Conservation (phyloP, 2,797 vertebrate species). For the Coregonus suidteri region DNA sequence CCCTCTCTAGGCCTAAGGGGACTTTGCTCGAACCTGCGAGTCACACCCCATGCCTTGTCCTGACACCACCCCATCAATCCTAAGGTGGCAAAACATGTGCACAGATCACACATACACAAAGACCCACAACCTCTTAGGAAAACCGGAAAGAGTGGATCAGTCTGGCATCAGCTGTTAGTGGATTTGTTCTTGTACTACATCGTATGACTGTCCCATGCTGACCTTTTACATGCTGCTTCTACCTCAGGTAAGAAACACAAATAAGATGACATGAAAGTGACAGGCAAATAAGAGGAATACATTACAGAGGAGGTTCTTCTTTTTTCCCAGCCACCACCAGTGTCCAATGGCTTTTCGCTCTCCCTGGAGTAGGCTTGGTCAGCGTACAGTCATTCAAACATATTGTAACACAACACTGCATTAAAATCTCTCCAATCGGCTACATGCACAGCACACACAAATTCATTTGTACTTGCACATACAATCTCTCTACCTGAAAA, state of each 20-base stretch:
- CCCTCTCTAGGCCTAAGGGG: constrained; percentile 55
- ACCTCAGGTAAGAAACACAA: background rate
- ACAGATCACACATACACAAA: constrained; percentile 29
- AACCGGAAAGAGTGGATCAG: constrained; percentile 7
- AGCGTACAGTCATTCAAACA: constrained; percentile 52
- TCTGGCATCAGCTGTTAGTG: background rate
- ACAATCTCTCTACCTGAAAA: constrained; percentile 8
- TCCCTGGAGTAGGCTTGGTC: constrained; percentile 60
- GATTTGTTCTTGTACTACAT: constrained; percentile 6
- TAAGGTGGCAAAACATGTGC: constrained; percentile 48
- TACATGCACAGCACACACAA: background rate
- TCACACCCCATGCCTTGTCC: constrained; percentile 35
- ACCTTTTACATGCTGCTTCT: background rate
- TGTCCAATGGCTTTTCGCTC: constrained; percentile 67
- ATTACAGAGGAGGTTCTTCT: constrained; percentile 13
- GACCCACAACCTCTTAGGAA: constrained; percentile 8
- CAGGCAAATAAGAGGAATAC: constrained; percentile 39
- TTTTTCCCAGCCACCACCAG: constrained; percentile 38
- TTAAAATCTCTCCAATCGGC: background rate
- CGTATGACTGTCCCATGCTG: background rate
- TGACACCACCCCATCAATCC: constrained; percentile 44
- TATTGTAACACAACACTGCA: constrained; percentile 22
- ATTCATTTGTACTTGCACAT: background rate
- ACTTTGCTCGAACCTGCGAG: constrained; percentile 72
- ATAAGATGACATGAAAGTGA: constrained; percentile 13